Evolutionary conservation across 2,797 vertebrate genomes (phyloP), one percentile per base, ranked within the genome.

Genomic region (Lagocephalus sceleratus): DNA sequence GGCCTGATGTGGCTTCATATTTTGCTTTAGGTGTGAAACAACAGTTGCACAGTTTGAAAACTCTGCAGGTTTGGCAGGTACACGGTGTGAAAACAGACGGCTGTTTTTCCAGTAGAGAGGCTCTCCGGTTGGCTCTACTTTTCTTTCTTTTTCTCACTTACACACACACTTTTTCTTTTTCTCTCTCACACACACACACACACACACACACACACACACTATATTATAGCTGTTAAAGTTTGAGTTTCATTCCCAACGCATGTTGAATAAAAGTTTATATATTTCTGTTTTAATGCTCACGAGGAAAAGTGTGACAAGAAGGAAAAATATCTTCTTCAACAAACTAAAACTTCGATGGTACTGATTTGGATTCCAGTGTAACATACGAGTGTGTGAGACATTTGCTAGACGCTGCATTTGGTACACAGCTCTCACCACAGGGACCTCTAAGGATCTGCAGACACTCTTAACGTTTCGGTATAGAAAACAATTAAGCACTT

Each of bases 41-140:
- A 73, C n/a, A 69, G 74, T 70, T 41, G 51, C 74, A 6, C 75
- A 72, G 83, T 76, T 71, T 83, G 81, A 81, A 35, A 68, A 54
- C 78, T 40, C 65, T 60, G 76, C 64, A 81, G 79, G 83, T 85
- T 85, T 85, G 79, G 82, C 89, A 91, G 88, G 85, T 86, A 87
- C 63, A 19, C 72, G 38, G 84, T 55, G 46, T 72, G 79, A 85
- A 85, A 87, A 87, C 26, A 78, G 47, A 70, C 1, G 22, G 47
- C 50, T 75, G 73, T 79, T 85, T 88, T 85, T 71, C n/a, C 68
- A 77, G 51, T 3, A 8, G 82, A 79, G 82, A 79, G 76, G 82
- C 73, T 67, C 71, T 52, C 43, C 61, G 77, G 73, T 81, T 69
- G 66, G 60, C 73, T n/a, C 57, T 54, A 61, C 32, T 35, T 14